Evolutionary conservation across 1,140 invertebrate species (phyloP), one percentile per base, ranked within the genome.

Genomic region (Pseudomyrmex dendroicus): DNA sequence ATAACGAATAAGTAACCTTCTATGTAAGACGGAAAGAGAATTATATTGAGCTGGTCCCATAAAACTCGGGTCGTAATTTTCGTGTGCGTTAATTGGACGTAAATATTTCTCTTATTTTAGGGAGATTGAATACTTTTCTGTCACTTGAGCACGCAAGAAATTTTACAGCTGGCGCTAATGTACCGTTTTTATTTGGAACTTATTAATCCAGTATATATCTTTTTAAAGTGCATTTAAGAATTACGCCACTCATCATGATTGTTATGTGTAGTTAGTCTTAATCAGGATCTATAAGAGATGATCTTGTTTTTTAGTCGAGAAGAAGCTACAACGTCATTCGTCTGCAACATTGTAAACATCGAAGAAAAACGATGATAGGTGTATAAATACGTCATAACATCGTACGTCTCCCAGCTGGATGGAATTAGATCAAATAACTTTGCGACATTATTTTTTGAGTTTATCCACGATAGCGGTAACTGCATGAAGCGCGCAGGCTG

Each of bases 361-460:
- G 66, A 17, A 59, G 76, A 70, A 66, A 67, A 59, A 59, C 66
- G 76, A 10, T 56, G 35, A 35, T 63, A 12, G 17, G 25, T 35
- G 74, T 77, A 77, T 77, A 77, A 77, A 77, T 22, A 56, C 74
- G 63, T 80, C 66, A 70, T 61, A 80, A 80, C 44, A 59, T 22
- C 66, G 59, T 80, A 80, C 76, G 70, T 80, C 66, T 80, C 44
- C 54, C 17, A 12, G 76, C 54, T 70, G 22, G 17, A 57, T 22
- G 8, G 68, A 70, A 82, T 73, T 52, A 63, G 57, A 74, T 74
- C 70, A 70, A 35, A 64, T 25, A 63, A 61, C 59, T 48, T 74
- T 59, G 48, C 63, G 78, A 82, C 72, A 72, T 72, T 61, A 72
- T 62, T 83, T 83, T 73, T 61, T 48, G 52, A 13, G 52, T 70